Evolutionary conservation across 2,113 vertebrate genomes (phyloP).

Genomic region (Sporophila hypoxantha): DNA sequence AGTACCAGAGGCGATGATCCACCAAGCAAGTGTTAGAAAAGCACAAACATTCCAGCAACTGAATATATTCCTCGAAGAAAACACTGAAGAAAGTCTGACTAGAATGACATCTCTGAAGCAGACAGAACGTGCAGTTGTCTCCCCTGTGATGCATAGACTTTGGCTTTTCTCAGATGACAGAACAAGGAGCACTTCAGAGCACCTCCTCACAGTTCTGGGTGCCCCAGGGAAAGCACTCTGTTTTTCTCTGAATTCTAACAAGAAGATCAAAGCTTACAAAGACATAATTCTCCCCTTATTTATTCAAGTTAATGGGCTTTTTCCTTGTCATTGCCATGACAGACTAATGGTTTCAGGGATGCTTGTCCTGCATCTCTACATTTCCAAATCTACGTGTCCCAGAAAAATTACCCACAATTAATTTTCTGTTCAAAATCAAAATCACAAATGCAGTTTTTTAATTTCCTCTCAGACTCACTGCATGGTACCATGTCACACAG

Average conservation of each 20-base stretch:
- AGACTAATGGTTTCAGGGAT: background rate
- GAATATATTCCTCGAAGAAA: background rate
- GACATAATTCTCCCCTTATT: background rate
- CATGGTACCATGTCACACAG: background rate
- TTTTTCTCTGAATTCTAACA: background rate
- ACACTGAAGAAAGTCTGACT: background rate
- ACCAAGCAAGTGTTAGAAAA: slow-evolving; percentile 1
- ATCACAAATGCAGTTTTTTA: background rate
- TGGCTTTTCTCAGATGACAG: background rate
- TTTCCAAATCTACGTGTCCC: rapidly evolving
- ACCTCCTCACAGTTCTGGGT: background rate
- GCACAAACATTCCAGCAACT: background rate
- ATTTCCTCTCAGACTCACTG: background rate
- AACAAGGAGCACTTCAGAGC: background rate
- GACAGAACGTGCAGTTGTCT: background rate
- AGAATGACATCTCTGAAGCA: background rate
- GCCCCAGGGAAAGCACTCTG: background rate
- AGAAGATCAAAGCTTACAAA: background rate
- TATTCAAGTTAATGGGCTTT: background rate
- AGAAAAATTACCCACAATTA: background rate
- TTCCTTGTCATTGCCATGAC: rapidly evolving
- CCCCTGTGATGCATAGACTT: background rate
- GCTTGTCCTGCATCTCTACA: background rate
- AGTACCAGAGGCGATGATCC: background rate
- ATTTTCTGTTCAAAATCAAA: background rate